Conservation (phyloP, 2,888 invertebrate species). For the Polydrusus tereticollis region DNA sequence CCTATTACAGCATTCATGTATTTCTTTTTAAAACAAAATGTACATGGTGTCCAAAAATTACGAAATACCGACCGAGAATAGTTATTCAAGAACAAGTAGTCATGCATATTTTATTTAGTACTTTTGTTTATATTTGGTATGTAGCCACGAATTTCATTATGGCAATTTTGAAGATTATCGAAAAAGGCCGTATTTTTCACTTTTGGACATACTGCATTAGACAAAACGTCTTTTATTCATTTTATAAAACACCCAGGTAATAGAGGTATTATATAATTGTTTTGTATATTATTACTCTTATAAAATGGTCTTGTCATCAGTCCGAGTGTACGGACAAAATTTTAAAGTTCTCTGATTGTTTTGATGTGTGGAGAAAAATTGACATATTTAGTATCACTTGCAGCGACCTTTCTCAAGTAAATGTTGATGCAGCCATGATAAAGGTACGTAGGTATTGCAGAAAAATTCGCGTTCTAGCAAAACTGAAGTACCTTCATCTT, state of each 20-base stretch:
- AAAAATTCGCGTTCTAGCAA: too few relatives aligned
- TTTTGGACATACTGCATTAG: neutral
- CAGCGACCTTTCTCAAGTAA: neutral
- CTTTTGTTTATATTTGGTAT: too few relatives aligned
- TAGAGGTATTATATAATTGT: too few relatives aligned
- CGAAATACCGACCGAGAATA: neutral
- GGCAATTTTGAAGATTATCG: neutral
- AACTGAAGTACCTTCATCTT: neutral
- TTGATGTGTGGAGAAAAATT: constrained; percentile 12
- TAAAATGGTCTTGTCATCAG: constrained; percentile 17
- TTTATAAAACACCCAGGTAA: constrained; percentile 16
- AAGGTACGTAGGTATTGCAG: neutral
- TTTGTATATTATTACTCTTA: constrained; percentile 11
- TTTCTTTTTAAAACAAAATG: neutral
- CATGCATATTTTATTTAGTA: too few relatives aligned
- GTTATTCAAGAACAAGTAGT: too few relatives aligned
- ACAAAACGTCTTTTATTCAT: neutral
- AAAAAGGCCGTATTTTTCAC: neutral
- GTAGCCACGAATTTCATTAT: too few relatives aligned
- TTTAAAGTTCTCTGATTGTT: neutral
- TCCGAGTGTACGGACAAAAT: constrained; percentile 21
- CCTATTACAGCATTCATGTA: neutral
- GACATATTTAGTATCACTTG: constrained; percentile 11
- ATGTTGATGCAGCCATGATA: too few relatives aligned
- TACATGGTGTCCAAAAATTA: neutral